Evolutionary conservation across 2,888 invertebrate genomes (phyloP), one percentile per base, ranked within the genome.

Genomic region (Paralinhomoeus sp.): DNA sequence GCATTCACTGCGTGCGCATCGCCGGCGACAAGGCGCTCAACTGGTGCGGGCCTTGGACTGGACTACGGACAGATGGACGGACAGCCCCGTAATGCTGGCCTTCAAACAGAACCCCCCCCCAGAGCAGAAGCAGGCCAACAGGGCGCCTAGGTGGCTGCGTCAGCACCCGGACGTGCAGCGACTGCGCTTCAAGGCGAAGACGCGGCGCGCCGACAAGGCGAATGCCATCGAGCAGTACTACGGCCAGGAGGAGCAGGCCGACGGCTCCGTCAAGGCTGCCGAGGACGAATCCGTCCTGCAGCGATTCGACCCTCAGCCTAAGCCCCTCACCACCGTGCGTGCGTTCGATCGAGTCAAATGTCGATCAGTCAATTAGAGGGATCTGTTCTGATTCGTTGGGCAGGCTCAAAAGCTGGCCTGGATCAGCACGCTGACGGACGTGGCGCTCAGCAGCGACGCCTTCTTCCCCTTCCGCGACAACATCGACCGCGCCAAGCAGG

Each of bases 401-500:
- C 33, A 61, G 58, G 58, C 60, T 24, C 68, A 69, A 44, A 50
- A 57, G 3, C 45, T 54, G 53, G 47, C 53, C 50, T 52, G 62
- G 62, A 66, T 85, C 56, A 48, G 50, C 9, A 48, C 67, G 48
- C 54, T 71, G 54, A 74, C 72, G 48, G 76, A 76, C n/a, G 69
- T 71, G 2, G 78, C 81, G 3, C 71, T 93, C 22, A 81, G 81
- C 18, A 91, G 91, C 0, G 93, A 97, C 66, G 93, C 91, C 0
- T 97, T 93, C 72, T 91, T 97, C 70, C 93, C 93, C 24, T 93
- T 93, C 73, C 72, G 89, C 52, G 93, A 97, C 62, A 93, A 89
- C 59, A 78, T 97, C 45, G 91, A 93, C 62, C n/a, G n/a, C n/a
- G n/a, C n/a, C n/a, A n/a, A n/a, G n/a, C n/a, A n/a, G n/a, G n/a